Evolutionary conservation across 2,797 vertebrate species (phyloP), one percentile per base, ranked within the genome.

Genomic region (Luscinia megarhynchos): DNA sequence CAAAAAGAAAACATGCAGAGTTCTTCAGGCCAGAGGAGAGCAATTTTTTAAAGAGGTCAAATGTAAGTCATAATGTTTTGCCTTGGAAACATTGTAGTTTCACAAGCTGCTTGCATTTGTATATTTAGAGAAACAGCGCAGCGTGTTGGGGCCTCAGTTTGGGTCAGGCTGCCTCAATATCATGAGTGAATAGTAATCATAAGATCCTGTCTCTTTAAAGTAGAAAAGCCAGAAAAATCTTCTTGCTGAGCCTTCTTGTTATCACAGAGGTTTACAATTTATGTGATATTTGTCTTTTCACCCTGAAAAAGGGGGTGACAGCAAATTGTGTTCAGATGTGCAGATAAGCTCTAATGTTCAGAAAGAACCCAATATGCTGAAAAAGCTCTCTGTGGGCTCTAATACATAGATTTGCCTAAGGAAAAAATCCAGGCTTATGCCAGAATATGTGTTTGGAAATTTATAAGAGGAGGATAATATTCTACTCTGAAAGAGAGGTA

Each of bases 171-270:
- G 34, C 58, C 20, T 55, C 69, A 58, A 24, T 68, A 63, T 29
- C 1, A 9, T 1, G 4, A 74, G 15, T 24, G 53, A 72, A 77
- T 57, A 92, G 22, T 62, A 82, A 84, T 29, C 41, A 77, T 18
- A 67, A 85, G 17, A 74, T 80, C 15, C 40, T 68, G 38, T 64
- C 68, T 89, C 84, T 89, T 89, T 80, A 57, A 87, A 89, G 61
- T 17, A 67, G 34, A 82, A 95, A 82, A 84, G 7, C 27, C 32
- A 76, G n/a, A 85, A 85, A 91, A 85, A 54, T 77, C 32, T 12
- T 87, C 59, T 89, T 74, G 53, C 64, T 66, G 72, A 91, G 55
- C 29, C 63, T 76, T 93, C 57, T 91, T 87, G 24, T 72, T 89
- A 59, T 70, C 68, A 55, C 48, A 93, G 73, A 87, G 53, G 21